These are phyloP conservation scores for Chesias legatella DNA, from an alignment of 2,888 invertebrate genomes.

Conservation along the genomic window DNA sequence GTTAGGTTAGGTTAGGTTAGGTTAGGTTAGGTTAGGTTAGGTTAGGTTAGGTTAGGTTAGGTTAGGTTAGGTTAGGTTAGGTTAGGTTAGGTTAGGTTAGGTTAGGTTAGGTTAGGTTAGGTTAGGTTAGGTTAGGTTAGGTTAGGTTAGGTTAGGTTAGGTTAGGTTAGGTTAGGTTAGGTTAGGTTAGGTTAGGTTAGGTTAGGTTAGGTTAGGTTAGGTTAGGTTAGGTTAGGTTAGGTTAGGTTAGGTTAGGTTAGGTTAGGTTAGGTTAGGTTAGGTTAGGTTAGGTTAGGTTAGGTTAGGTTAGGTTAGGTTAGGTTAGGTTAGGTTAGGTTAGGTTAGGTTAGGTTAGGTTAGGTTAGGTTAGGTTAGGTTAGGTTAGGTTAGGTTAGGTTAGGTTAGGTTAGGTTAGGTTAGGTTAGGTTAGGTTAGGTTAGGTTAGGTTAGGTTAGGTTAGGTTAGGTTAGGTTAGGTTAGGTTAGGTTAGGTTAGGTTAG, in stretches of 20 bases:
- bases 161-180: constrained; percentile 13
- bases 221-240: constrained; percentile 15
- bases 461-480: constrained; percentile 13
- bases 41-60: constrained; percentile 12
- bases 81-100: constrained; percentile 19
- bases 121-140: constrained; percentile 18
- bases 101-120: constrained; percentile 19
- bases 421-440: constrained; percentile 13
- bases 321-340: constrained; percentile 16
- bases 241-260: constrained; percentile 16
- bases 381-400: constrained; percentile 13
- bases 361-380: constrained; percentile 15
- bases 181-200: constrained; percentile 12
- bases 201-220: constrained; percentile 14
- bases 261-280: constrained; percentile 16
- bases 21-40: constrained; percentile 12
- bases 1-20: constrained; percentile 12
- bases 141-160: constrained; percentile 19
- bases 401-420: constrained; percentile 14
- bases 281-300: constrained; percentile 16
- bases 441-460: constrained; percentile 13
- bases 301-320: constrained; percentile 16
- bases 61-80: constrained; percentile 18
- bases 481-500: constrained; percentile 13
- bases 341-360: constrained; percentile 16